Evolutionary conservation across 2,113 vertebrate species (phyloP).

Genomic region (Pseudonaja textilis): DNA sequence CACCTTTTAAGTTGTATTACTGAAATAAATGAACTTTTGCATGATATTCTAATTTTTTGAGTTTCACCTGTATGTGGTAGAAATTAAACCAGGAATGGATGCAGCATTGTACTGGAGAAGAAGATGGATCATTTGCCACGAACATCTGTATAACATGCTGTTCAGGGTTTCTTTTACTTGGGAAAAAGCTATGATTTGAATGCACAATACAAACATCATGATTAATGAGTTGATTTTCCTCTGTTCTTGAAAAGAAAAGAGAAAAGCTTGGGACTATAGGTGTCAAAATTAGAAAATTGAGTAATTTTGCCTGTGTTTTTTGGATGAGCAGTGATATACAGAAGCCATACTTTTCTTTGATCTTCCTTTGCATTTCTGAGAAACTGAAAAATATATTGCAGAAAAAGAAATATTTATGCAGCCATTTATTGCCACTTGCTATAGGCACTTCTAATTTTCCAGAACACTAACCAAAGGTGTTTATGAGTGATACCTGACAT

Average conservation of each 20-base stretch:
- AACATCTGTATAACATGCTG: neutral
- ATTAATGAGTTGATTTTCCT: neutral
- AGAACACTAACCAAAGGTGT: conserved; percentile 34
- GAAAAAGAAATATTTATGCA: neutral
- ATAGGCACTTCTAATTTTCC: neutral
- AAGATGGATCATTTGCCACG: neutral
- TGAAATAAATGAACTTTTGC: too few species aligned
- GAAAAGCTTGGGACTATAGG: neutral
- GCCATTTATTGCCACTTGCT: neutral
- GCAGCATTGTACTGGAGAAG: neutral
- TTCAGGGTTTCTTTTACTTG: neutral
- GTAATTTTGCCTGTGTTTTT: neutral
- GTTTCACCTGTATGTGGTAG: neutral
- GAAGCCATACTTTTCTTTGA: neutral
- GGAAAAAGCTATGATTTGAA: neutral
- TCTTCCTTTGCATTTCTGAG: conserved; percentile 12
- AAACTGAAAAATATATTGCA: conserved; percentile 4
- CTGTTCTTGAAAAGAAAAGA: neutral
- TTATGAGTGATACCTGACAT: conserved; percentile 24
- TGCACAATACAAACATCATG: neutral
- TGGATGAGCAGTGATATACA: neutral
- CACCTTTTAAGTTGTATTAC: too few species aligned
- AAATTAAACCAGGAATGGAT: neutral
- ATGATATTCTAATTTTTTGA: too few species aligned
- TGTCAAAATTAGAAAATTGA: neutral